These are phyloP conservation scores for Polyommatus iphigenia DNA, from an alignment of 2,888 invertebrate genomes.

Conservation along the genomic window DNA sequence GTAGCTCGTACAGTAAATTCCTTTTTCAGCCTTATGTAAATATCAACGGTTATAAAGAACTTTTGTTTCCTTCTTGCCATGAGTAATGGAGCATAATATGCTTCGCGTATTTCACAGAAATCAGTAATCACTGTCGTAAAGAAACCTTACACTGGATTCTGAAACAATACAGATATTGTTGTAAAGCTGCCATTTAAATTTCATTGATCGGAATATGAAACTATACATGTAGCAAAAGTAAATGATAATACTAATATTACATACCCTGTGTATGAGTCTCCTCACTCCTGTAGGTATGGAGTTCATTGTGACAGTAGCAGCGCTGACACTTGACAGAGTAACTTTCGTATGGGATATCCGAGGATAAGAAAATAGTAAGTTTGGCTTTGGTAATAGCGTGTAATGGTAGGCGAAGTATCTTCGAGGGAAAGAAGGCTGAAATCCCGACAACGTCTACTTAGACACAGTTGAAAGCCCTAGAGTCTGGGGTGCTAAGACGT, in stretches of 20 bases:
- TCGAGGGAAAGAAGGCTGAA: neutral
- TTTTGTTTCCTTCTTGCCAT: neutral
- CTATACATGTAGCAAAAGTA: neutral
- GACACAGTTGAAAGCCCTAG: conserved; percentile 5
- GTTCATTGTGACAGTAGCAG: too few relatives aligned
- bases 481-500: conserved; percentile 37
- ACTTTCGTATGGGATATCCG: too few relatives aligned
- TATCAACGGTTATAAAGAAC: neutral
- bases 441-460: neutral
- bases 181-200: neutral
- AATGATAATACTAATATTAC: too few relatives aligned
- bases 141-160: neutral
- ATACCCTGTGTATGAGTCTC: too few relatives aligned
- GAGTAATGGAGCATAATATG: neutral
- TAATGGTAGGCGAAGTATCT: neutral
- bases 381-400: too few relatives aligned
- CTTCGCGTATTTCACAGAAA: neutral
- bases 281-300: too few relatives aligned
- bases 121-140: neutral
- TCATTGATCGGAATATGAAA: neutral
- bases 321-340: too few relatives aligned
- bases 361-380: neutral
- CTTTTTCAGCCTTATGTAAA: neutral
- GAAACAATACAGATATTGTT: neutral
- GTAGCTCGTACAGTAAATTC: neutral